Evolutionary conservation across 1,140 invertebrate species (phyloP), one percentile per base, ranked within the genome.

Genomic region (Drosophila setifemur): DNA sequence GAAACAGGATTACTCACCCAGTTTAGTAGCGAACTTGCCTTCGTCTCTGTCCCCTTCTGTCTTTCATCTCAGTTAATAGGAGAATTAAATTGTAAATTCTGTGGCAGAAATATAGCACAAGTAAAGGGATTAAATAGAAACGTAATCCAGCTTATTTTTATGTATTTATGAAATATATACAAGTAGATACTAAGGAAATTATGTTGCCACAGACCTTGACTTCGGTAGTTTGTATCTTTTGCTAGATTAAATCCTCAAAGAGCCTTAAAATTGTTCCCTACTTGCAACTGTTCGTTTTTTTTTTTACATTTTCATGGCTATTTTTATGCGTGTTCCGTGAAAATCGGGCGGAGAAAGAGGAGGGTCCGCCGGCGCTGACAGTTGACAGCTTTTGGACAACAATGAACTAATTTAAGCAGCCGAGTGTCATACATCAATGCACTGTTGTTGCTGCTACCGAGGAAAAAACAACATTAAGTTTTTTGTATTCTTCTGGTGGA

Each of bases 361-460:
- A 28, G 21, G 44, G 25, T 23, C 9, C 29, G 60, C 12, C 25
- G 5, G 25, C 50, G 49, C 42, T 86, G 79, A 79, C 81, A 79
- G 53, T 86, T 85, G 79, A 85, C 79, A 86, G 79, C 40, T 73
- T 60, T 86, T 54, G 75, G 75, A 86, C 57, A 85, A 85, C 81
- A 81, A 75, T 86, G 75, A 86, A 81, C 81, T 86, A 85, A 85
- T 85, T 85, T 85, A 86, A 57, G 58, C 71, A 64, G 12, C 61
- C 49, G 33, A 86, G 53, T 86, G 75, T 63, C 75, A 75, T 79
- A 64, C 74, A 86, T 81, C 79, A 79, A 54, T 50, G 37, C 40
- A 21, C 29, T 42, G 25, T 58, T 73, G 47, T 47, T 66, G 44
- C 29, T 18, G 16, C 14, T 37, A 28, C 8, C 5, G 28, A 31